A percentile compares a stretch with the other conserved stretches of the same genome.
phyloP scores from a whole-genome alignment of 2,888 invertebrate genomes.

The Zaprionus lineosus region DNA sequence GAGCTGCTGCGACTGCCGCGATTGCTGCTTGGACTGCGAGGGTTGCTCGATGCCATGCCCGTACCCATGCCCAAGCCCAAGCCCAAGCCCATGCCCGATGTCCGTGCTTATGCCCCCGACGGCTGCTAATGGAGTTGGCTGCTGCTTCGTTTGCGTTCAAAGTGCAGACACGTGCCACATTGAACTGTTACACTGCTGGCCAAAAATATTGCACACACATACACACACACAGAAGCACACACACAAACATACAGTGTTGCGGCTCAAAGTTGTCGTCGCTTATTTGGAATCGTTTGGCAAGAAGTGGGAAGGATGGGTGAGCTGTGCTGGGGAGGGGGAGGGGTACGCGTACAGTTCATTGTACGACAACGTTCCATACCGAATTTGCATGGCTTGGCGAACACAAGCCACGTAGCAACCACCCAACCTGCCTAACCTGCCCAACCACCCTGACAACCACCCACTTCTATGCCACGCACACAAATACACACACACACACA shows the following conservation, averaged over 20 bases:
- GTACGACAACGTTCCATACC: conserved; percentile 65
- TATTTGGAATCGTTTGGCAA: neutral
- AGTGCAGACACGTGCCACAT: conserved; percentile 78
- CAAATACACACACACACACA: no score
- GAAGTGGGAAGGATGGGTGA: neutral
- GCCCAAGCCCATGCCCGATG: no score
- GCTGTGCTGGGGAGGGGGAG: neutral
- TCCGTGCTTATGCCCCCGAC: no score
- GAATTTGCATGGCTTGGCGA: conserved; percentile 63
- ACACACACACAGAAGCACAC: neutral
- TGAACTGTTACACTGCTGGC: conserved; percentile 51
- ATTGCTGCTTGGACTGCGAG: conserved; percentile 7
- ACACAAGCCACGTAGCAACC: conserved; percentile 21
- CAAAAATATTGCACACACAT: conserved; percentile 53
- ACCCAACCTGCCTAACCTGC: conserved; percentile 20
- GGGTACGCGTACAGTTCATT: conserved; percentile 44
- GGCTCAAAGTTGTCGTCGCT: conserved; percentile 41
- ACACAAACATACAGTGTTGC: conserved; percentile 9
- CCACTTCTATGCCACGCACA: no score
- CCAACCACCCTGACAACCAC: conserved; percentile 21
- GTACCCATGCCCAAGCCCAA: no score
- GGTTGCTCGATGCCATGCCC: conserved; percentile 23
- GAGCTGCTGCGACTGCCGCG: neutral
- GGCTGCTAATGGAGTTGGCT: conserved; percentile 64
- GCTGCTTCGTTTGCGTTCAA: conserved; percentile 68